A percentile compares a stretch with the other conserved stretches of the same genome.
Conservation (phyloP, 2,888 invertebrate species). For the Hirtodrosophila alboralis region DNA sequence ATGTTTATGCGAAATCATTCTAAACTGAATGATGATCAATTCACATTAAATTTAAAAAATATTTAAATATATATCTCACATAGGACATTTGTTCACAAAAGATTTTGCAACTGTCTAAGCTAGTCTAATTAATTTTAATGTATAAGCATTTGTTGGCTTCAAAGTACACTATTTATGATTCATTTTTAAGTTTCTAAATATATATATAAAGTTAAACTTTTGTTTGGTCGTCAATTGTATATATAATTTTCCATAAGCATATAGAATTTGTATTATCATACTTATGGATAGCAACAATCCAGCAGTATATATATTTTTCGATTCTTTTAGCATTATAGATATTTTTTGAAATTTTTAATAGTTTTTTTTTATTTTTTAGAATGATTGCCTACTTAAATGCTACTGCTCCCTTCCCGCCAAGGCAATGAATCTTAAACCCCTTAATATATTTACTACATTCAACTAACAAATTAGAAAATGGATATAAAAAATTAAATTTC, state of each 20-base stretch:
- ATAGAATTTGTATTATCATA: constrained; percentile 44
- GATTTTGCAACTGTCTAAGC: constrained; percentile 21
- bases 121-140: constrained; percentile 14
- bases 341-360: constrained; percentile 25
- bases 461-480: constrained; percentile 30
- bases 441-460: constrained; percentile 12
- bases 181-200: constrained; percentile 51
- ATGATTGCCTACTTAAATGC: constrained; percentile 48
- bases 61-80: constrained; percentile 8
- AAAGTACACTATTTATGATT: constrained; percentile 42
- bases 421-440: constrained; percentile 39
- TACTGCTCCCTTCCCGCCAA: constrained; percentile 31
- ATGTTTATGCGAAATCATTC: constrained; percentile 9
- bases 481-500: constrained; percentile 2
- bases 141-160: constrained; percentile 21
- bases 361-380: constrained; percentile 11
- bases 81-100: constrained; percentile 18
- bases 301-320: not conserved
- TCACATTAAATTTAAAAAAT: constrained; percentile 17
- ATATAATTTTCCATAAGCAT: constrained; percentile 56
- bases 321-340: constrained; percentile 16
- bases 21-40: constrained; percentile 16
- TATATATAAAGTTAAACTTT: constrained; percentile 77
- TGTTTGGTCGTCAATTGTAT: constrained; percentile 74
- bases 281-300: constrained; percentile 1